Percentiles rank a stretch among this genome's conserved stretches.
Conservation (phyloP, 2,888 invertebrate genomes). For the Drosophila meridiana region DNA sequence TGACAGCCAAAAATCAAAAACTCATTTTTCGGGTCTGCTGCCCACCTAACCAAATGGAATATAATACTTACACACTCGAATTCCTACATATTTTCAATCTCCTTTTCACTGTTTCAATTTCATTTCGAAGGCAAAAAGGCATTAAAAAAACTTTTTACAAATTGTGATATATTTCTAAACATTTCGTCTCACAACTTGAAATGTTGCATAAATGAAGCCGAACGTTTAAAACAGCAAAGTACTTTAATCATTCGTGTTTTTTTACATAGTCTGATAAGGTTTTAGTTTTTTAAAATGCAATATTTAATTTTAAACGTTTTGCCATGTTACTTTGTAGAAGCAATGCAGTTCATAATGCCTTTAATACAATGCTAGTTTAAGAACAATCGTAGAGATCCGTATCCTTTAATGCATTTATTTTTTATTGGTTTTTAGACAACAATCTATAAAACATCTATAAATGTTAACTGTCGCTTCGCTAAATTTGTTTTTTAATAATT, state of each 20-base stretch:
- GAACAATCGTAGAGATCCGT: conserved; percentile 18
- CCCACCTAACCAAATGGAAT: conserved; percentile 23
- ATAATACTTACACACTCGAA: conserved; percentile 18
- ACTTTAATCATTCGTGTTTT: conserved; percentile 63
- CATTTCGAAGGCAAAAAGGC: conserved; percentile 65
- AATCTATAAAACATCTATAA: neutral
- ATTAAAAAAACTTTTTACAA: conserved; percentile 80
- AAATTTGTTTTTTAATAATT: conserved; percentile 53
- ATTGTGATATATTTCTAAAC: conserved; percentile 83
- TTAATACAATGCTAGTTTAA: conserved; percentile 50
- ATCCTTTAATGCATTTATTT: conserved; percentile 27
- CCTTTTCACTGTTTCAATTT: conserved; percentile 44
- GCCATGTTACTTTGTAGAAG: conserved; percentile 79
- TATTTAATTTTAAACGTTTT: conserved; percentile 69
- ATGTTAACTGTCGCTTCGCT: conserved; percentile 27
- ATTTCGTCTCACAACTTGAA: conserved; percentile 76
- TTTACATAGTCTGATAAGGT: conserved; percentile 51
- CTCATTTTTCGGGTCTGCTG: conserved; percentile 25
- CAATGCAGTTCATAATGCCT: conserved; percentile 54
- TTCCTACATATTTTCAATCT: conserved; percentile 5
- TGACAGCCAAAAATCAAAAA: conserved; percentile 68
- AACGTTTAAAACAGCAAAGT: conserved; percentile 63
- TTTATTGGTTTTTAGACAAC: conserved; percentile 16
- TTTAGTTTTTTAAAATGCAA: conserved; percentile 69
- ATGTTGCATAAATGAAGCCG: conserved; percentile 66